phyloP scores from a whole-genome alignment of 1,140 invertebrate genomes.

The Copidosoma floridanum region DNA sequence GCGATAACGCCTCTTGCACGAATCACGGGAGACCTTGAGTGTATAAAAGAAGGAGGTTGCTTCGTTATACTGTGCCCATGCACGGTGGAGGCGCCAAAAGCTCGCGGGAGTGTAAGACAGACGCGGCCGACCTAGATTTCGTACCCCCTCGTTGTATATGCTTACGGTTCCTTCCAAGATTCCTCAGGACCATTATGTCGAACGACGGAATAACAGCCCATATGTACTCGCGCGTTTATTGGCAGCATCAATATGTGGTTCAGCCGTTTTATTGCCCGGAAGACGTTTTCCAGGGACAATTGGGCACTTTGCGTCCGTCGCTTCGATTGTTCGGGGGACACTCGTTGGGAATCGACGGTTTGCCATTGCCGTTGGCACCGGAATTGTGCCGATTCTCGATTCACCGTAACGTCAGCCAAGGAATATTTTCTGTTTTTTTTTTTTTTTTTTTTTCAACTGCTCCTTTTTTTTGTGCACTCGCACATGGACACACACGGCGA shows the following conservation, averaged over 20 bases:
- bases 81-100: background rate
- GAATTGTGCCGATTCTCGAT: no score
- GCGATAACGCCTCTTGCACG: no score
- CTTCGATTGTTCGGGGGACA: no score
- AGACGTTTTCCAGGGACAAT: no score
- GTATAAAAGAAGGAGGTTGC: no score
- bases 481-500: background rate
- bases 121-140: conserved; percentile 25
- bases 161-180: background rate
- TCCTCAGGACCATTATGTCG: conserved; percentile 20
- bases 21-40: no score
- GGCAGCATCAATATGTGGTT: conserved; percentile 15
- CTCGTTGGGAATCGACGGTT: no score
- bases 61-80: no score
- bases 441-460: conserved; percentile 6
- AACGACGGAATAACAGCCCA: conserved; percentile 24
- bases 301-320: no score
- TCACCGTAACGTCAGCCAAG: no score
- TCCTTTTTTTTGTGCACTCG: no score
- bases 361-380: no score
- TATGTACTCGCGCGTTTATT: conserved; percentile 17
- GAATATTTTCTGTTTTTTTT: conserved; percentile 10
- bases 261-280: conserved; percentile 19
- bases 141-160: background rate
- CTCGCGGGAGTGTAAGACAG: background rate